Evolutionary conservation across 2,797 vertebrate genomes (phyloP).

Genomic region (Hirundo rustica): DNA sequence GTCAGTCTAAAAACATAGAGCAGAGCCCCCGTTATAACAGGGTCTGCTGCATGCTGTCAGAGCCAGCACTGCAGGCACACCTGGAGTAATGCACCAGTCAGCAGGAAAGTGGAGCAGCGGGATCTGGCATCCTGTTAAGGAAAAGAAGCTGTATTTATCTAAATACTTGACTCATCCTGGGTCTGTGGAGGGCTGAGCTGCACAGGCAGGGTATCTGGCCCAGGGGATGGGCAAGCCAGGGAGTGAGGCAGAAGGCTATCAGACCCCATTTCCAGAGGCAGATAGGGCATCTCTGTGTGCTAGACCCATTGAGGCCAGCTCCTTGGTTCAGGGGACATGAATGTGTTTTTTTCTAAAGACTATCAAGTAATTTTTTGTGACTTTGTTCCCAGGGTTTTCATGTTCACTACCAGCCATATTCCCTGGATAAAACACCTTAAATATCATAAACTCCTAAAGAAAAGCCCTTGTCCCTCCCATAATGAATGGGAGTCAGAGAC

Average conservation of each 20-base stretch:
- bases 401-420: neutral
- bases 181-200: neutral
- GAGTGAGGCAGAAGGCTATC: neutral
- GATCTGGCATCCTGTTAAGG: neutral
- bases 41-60: neutral
- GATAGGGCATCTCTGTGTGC: neutral
- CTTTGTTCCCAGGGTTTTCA: neutral
- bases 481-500: neutral
- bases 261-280: neutral
- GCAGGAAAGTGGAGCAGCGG: neutral
- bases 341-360: neutral
- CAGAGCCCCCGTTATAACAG: neutral
- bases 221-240: accelerated
- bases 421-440: neutral
- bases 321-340: neutral
- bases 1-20: neutral
- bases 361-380: neutral
- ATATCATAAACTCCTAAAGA: neutral
- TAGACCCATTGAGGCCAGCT: neutral
- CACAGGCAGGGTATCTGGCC: neutral
- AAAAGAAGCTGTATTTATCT: neutral
- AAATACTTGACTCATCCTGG: neutral
- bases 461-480: neutral
- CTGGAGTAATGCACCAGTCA: neutral
- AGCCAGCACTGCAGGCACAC: neutral